Conservation (phyloP, 2,797 vertebrate species). For the Anabas testudineus region DNA sequence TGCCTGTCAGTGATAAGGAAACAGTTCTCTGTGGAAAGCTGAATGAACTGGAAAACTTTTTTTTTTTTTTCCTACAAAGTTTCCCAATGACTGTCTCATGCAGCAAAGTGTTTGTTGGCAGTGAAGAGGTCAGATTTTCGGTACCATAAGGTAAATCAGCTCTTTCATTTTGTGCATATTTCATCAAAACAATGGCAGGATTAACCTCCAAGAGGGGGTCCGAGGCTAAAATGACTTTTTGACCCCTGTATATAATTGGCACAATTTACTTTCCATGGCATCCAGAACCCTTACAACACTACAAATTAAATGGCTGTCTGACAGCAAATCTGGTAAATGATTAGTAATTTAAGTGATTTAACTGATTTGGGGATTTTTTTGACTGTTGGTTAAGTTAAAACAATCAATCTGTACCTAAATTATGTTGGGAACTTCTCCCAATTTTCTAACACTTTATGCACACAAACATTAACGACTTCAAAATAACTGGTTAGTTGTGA, state of each 20-base stretch:
- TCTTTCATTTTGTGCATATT: slow-evolving; percentile 2
- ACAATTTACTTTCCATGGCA: not conserved
- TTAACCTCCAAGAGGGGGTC: not conserved
- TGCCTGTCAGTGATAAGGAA: slow-evolving; percentile 5
- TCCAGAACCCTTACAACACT: not conserved
- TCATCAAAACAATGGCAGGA: not conserved
- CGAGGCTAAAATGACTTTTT: not conserved
- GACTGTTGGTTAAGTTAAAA: not conserved
- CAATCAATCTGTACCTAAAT: not conserved
- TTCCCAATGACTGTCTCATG: slow-evolving; percentile 17
- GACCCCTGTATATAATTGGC: too few relatives aligned
- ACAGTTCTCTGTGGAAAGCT: not conserved
- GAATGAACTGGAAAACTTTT: too few relatives aligned
- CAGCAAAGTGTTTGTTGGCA: not conserved
- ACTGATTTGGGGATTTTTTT: not conserved
- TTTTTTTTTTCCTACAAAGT: not conserved
- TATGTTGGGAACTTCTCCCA: not conserved
- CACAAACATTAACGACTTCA: too few relatives aligned
- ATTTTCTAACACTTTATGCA: not conserved
- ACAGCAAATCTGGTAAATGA: not conserved
- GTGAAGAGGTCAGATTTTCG: slow-evolving; percentile 4
- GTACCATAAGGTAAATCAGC: slow-evolving; percentile 3
- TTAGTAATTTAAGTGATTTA: not conserved
- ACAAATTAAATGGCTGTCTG: not conserved
- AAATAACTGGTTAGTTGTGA: too few relatives aligned